A percentile compares a stretch with the other conserved stretches of the same genome.
Evolutionary conservation across 92 coral and sea anemone species (phyloP).

Genomic region (Scolanthus callimorphus): DNA sequence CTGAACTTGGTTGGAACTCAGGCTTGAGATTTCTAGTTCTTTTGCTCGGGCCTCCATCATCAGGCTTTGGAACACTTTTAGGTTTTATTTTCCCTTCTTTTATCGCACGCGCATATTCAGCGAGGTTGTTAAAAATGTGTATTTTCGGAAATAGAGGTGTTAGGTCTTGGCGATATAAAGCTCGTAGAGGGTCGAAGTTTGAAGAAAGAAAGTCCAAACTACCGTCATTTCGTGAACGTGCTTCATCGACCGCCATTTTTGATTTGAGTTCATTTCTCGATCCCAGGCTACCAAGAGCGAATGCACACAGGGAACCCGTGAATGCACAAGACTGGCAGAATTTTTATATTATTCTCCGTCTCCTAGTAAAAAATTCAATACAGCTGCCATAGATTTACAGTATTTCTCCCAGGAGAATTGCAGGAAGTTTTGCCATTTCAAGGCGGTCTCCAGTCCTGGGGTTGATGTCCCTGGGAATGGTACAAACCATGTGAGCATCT

Average conservation of each 20-base stretch:
- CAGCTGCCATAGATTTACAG: no score
- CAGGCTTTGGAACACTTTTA: neutral
- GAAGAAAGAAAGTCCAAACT: constrained; percentile 74
- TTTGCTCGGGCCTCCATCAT: constrained; percentile 12
- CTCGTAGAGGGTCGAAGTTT: constrained; percentile 76
- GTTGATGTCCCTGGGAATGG: no score
- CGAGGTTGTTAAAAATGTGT: constrained; percentile 78
- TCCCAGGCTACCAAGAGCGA: neutral
- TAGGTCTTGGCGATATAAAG: constrained; percentile 59
- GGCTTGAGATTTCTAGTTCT: constrained; percentile 77
- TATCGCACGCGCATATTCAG: constrained; percentile 79
- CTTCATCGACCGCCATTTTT: constrained; percentile 65
- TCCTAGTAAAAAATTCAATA: no score
- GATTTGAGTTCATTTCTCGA: neutral
- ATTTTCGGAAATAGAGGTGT: constrained; percentile 89
- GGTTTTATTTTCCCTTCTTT: constrained; percentile 62
- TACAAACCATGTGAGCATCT: no score
- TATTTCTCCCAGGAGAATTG: no score
- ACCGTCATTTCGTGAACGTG: constrained; percentile 9
- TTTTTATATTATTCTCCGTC: no score
- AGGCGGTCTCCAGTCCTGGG: no score
- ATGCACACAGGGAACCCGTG: no score
- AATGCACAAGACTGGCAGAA: no score
- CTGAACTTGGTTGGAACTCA: constrained; percentile 34
- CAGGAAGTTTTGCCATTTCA: no score